Base-by-base conservation (phyloP, 1,140 invertebrate genomes). In the Pachypsylla venusta region DNA sequence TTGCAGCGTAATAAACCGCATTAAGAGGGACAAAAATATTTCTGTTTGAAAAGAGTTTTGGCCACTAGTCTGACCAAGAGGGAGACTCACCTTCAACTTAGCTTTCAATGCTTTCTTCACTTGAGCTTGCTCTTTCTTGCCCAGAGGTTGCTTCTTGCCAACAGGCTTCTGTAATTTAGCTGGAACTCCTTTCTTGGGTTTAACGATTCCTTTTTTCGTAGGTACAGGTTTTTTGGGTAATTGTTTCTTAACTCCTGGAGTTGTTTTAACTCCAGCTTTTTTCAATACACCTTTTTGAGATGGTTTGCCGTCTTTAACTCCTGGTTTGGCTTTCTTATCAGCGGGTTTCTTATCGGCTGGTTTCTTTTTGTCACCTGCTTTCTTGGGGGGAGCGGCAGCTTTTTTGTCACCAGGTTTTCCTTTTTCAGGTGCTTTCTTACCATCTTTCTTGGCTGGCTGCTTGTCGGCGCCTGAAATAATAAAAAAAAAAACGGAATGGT, bases 31-130 rank as follows among this genome's bases (percentile, higher is more conserved):
- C n/a, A n/a, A n/a, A n/a, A n/a, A n/a, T n/a, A n/a, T n/a, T n/a
- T n/a, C n/a, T n/a, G n/a, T n/a, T n/a, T n/a, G n/a, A n/a, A n/a
- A n/a, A n/a, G n/a, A n/a, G n/a, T n/a, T n/a, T n/a, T n/a, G n/a
- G n/a, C n/a, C n/a, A n/a, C n/a, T n/a, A n/a, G n/a, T n/a, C n/a
- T n/a, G n/a, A n/a, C n/a, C n/a, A n/a, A n/a, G n/a, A n/a, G n/a
- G n/a, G n/a, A n/a, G n/a, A 64, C 66, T 68, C 70, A 89, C 88
- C 81, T 90, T 91, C 65, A 83, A 84, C 71, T 89, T 85, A 20
- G 81, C 77, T 69, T 85, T 86, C 40, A 81, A 74, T 56, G 85
- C 86, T 63, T 75, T 75, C 42, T 70, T 68, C 16, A 73, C 63
- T 26, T 72, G 66, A 40, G 61, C 53, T 25, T 65, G 61, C 54